Base-by-base conservation (phyloP, 2,888 invertebrate species). In the Dichetophora obliterata region DNA sequence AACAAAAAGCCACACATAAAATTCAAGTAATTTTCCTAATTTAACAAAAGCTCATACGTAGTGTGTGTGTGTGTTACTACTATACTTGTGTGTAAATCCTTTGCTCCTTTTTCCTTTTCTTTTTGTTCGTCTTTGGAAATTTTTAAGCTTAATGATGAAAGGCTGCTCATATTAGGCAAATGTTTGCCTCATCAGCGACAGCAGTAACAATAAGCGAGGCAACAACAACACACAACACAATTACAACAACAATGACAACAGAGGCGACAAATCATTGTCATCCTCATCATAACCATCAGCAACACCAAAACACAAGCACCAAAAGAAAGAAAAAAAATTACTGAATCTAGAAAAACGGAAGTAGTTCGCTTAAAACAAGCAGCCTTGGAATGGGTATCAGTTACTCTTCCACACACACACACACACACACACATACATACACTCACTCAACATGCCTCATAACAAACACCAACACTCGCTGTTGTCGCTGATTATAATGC, bases 261-360 rank as follows among this genome's bases (percentile, higher is more conserved):
- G 27, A 59, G 59, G 27, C 59, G 59, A 59, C 59, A 59, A 27
- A 59, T 59, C 59, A 59, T 59, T 59, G 59, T 59, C 27, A 59
- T 59, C 59, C 59, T 59, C 59, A 59, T 59, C 59, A 59, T 59
- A 59, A 59, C 27, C 59, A 70, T 6, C 54, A 57, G 69, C 31
- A 69, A 48, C 24, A 69, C 31, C 19, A 34, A n/a, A 31, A 66
- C 43, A 66, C 19, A 34, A 8, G 48, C 27, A 24, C 11, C 43
- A 43, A 43, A 43, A 43, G 11, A 43, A 43, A 43, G 6, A 43
- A 43, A 43, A 37, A 37, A 8, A 8, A 1, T 37, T 9, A 43
- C 14, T 11, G 43, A 43, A 43, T 43, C 6, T 6, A 14, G 43
- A 11, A 43, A 43, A 43, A 43, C 43, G 43, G 43, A 43, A 43